A percentile compares a stretch with the other conserved stretches of the same genome.
Evolutionary conservation across 2,113 vertebrate species (phyloP).

Genomic region (Tragulus kanchil): DNA sequence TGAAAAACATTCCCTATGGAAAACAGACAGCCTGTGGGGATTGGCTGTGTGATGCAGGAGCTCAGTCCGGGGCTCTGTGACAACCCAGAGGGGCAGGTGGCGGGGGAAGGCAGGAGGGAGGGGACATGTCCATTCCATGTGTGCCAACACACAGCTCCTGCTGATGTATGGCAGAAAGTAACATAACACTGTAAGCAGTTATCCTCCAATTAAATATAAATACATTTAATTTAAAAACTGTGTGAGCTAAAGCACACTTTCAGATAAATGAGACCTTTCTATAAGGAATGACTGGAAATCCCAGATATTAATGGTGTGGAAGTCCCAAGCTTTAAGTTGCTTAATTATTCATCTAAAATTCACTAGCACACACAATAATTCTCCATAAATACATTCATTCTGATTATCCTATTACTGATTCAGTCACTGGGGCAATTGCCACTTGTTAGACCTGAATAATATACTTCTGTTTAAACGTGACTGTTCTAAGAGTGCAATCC

Average conservation of each 20-base stretch:
- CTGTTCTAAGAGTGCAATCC: constrained; percentile 56
- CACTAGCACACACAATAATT: constrained; percentile 78
- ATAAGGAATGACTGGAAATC: constrained; percentile 41
- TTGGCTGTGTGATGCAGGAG: background rate
- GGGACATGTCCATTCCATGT: background rate
- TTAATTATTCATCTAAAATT: constrained; percentile 79
- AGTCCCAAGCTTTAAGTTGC: constrained; percentile 66
- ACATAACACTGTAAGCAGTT: background rate
- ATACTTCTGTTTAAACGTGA: constrained; percentile 56
- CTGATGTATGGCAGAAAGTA: background rate
- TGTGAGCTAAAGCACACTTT: constrained; percentile 44
- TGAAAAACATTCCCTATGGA: background rate
- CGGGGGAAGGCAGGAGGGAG: background rate
- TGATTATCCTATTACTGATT: constrained; percentile 75
- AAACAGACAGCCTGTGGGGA: background rate
- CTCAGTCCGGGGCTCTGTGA: background rate
- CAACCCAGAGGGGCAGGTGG: background rate
- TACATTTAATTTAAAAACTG: background rate
- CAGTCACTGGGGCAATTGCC: constrained; percentile 73
- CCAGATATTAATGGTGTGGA: constrained; percentile 60
- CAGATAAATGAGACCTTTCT: constrained; percentile 72
- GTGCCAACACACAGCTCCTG: background rate
- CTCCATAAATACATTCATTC: constrained; percentile 81
- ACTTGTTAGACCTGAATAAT: constrained; percentile 78
- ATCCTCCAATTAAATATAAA: background rate